phyloP scores from a whole-genome alignment of 2,113 vertebrate genomes.

The Mugil cephalus region DNA sequence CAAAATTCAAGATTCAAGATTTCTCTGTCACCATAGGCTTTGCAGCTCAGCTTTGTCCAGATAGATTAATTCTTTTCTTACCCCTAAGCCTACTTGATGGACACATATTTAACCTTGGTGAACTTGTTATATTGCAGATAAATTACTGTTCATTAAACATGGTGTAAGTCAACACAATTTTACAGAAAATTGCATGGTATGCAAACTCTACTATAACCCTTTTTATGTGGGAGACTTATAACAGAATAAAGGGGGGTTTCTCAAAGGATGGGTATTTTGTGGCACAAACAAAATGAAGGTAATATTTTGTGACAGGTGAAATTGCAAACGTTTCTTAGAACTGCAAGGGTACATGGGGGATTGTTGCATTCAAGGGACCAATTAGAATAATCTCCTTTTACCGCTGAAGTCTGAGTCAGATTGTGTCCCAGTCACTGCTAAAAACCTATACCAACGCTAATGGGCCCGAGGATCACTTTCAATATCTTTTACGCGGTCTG shows the following conservation, averaged over 20 bases:
- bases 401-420: conserved; percentile 40
- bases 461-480: conserved; percentile 28
- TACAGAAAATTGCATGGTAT: neutral
- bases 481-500: conserved; percentile 49
- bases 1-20: too few relatives aligned
- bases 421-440: conserved; percentile 30
- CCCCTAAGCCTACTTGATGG: neutral
- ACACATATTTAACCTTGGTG: neutral
- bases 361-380: conserved; percentile 49
- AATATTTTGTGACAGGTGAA: conserved; percentile 42
- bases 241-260: neutral
- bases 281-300: conserved; percentile 9
- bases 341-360: conserved; percentile 11
- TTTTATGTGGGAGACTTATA: too few relatives aligned
- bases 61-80: neutral
- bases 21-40: conserved; percentile 12
- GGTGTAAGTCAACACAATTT: neutral
- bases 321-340: conserved; percentile 36
- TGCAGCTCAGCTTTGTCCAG: conserved; percentile 13
- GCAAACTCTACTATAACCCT: neutral
- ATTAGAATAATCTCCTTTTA: conserved; percentile 64
- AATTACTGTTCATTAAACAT: neutral
- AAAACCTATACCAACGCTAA: conserved; percentile 18
- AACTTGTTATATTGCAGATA: neutral
- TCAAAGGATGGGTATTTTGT: neutral